Evolutionary conservation across 2,797 vertebrate genomes (phyloP), one percentile per base, ranked within the genome.

Genomic region (Amphiprion clarkii): DNA sequence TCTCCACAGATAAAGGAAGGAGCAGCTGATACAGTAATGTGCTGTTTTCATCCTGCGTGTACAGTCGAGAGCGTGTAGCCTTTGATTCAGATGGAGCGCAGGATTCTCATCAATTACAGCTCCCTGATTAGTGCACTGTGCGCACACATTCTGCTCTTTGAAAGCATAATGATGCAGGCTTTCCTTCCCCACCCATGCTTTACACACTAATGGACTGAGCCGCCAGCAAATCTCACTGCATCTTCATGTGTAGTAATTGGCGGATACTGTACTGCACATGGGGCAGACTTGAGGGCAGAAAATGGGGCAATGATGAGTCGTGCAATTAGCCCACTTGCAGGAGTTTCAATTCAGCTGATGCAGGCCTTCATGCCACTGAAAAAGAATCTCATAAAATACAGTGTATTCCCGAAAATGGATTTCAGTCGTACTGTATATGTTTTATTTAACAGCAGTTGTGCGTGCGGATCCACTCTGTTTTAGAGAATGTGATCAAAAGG

Each of bases 81-180:
- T 89, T 87, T 81, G 85, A 91, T 87, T 87, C 68, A 62, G 62
- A 13, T 16, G 16, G 5, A 55, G 76, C 69, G 70, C 54, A 4
- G 76, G 71, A 84, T 82, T 79, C 69, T 87, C 85, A 86, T 92
- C 83, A 85, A 86, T 90, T 88, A 89, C 60, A 67, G 44, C 79
- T 55, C 76, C 84, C 81, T 88, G 82, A 90, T 91, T 86, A 85
- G 78, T 73, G 86, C 60, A 2, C 67, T 74, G 70, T 58, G 67
- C 59, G 61, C 27, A 53, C 67, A 48, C 25, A 0, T 59, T 52
- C 56, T 36, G 59, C 78, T 82, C 83, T 83, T 83, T 90, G 77
- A 88, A 82, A 79, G 67, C 78, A 65, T 87, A 88, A 88, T 65
- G 77, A 70, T 51, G 61, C 60, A 19, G 59, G 27, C 76, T 70